phyloP scores from a whole-genome alignment of 64 coral and sea anemone genomes.

The Trachythela sp. region DNA sequence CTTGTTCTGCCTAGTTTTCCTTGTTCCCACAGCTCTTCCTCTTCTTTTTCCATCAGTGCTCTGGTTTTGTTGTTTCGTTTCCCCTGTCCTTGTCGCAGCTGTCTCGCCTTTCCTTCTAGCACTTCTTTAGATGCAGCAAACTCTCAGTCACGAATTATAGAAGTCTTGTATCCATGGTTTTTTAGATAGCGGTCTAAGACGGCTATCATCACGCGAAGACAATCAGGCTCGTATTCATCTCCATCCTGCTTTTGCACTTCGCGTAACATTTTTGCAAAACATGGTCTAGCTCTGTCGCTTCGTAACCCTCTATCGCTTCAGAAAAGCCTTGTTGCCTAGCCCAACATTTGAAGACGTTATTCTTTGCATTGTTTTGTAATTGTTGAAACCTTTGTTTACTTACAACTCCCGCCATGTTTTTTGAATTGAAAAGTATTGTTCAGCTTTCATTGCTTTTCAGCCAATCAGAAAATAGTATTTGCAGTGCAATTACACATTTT shows the following conservation, averaged over 20 bases:
- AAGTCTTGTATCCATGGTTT: slow-evolving; percentile 16
- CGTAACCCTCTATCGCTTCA: slow-evolving; percentile 23
- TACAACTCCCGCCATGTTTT: too few species aligned
- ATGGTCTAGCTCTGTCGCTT: slow-evolving; percentile 8
- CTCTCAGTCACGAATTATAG: slow-evolving; percentile 3
- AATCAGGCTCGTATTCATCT: slow-evolving; percentile 20
- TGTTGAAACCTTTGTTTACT: too few species aligned
- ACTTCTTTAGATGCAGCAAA: background rate
- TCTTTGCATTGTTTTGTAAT: too few species aligned
- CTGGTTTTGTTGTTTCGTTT: slow-evolving; percentile 27
- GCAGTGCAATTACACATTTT: too few species aligned
- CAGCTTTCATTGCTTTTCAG: too few species aligned
- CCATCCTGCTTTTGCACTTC: background rate
- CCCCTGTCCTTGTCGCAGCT: slow-evolving; percentile 27
- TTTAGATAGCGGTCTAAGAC: background rate
- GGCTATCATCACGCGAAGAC: background rate
- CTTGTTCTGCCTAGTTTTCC: slow-evolving; percentile 10
- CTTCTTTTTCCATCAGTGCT: background rate
- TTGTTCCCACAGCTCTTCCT: too few species aligned
- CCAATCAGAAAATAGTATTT: too few species aligned
- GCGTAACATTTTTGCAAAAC: background rate
- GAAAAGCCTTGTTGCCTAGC: background rate
- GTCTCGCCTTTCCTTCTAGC: slow-evolving; percentile 5
- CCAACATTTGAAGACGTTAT: slow-evolving; percentile 5
- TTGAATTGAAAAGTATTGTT: too few species aligned